Base-by-base conservation (phyloP, 2,797 vertebrate species). In the Rhinoraja longicauda region DNA sequence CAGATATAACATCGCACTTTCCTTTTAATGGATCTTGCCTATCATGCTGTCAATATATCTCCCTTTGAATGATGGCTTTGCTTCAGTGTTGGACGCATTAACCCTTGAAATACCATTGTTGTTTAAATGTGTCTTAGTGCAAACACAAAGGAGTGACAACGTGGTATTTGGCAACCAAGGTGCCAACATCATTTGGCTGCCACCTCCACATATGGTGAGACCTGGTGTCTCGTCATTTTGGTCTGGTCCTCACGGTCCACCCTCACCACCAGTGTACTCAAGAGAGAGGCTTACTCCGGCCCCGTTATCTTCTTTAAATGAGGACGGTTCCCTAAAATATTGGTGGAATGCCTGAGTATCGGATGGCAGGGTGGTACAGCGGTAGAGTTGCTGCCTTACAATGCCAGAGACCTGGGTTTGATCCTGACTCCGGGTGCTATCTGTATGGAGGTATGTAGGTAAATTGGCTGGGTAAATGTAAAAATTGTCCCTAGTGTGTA, bases 1-100 rank as follows among this genome's bases (percentile, higher is more conserved):
- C 90, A 92, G 90, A 92, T 53, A 92, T 75, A 75, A 92, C 90
- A 75, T 92, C 17, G 72, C 36, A 45, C 92, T 92, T 92, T 45
- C 45, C 67, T 75, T 75, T 92, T 92, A 75, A 92, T 92, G 90
- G 36, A 92, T 75, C 90, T 53, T 26, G 21, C 70, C 2, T 92
- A 75, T 75, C 90, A 92, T 92, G 24, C 39, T 92, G 70, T 75
- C 70, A 75, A 45, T 59, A 62, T 29, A 57, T 62, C 82, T 53
- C 67, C 21, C 72, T 45, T 10, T 73, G 70, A 90, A 6, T 53
- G 70, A 92, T 53, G 70, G 39, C 13, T 57, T 39, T 92, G 72
- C 67, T 75, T 73, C 70, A 73, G 53, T 29, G 12, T 45, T 73
- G 26, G 67, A 12, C 53, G 26, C 3, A 29, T 92, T 92, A 92